Percentiles rank a stretch among this genome's conserved stretches.
phyloP scores from a whole-genome alignment of 2,888 invertebrate species.

The Ecdyonurus torrentis region DNA sequence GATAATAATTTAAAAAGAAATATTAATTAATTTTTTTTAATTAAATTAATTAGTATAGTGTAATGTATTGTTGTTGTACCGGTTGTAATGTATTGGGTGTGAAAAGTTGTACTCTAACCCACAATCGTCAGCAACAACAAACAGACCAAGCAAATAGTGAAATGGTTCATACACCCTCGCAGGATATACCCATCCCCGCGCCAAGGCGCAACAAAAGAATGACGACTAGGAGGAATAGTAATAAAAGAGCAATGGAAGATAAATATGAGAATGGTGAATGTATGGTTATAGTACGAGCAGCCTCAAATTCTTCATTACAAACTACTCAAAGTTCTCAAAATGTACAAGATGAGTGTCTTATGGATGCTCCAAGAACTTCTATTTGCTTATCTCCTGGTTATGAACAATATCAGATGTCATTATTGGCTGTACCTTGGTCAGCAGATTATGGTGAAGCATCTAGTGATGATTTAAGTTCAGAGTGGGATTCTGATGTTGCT shows the following conservation, averaged over 20 bases:
- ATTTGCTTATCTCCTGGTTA: conserved; percentile 34
- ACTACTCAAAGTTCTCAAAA: background rate
- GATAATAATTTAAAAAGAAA: too few relatives aligned
- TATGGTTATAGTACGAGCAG: conserved; percentile 21
- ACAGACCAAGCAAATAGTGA: too few relatives aligned
- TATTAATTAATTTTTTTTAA: too few relatives aligned
- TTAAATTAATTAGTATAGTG: too few relatives aligned
- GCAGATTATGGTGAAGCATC: conserved; percentile 79
- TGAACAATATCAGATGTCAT: conserved; percentile 59
- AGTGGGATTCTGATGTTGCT: conserved; percentile 75
- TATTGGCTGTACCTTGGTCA: conserved; percentile 56
- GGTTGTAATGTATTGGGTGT: background rate
- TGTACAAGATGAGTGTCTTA: background rate
- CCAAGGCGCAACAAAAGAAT: background rate
- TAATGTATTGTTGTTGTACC: background rate
- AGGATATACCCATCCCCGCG: background rate
- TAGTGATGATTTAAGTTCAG: conserved; percentile 78
- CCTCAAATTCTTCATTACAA: conserved; percentile 21
- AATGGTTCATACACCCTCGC: background rate
- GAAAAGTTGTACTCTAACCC: background rate
- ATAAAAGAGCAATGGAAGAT: background rate
- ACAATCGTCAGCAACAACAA: too few relatives aligned
- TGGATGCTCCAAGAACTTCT: background rate
- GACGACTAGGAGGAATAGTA: background rate
- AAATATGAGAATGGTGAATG: background rate